These are phyloP conservation scores for Pseudorectes ferrugineus DNA, from an alignment of 2,113 vertebrate genomes.

Conservation along the genomic window DNA sequence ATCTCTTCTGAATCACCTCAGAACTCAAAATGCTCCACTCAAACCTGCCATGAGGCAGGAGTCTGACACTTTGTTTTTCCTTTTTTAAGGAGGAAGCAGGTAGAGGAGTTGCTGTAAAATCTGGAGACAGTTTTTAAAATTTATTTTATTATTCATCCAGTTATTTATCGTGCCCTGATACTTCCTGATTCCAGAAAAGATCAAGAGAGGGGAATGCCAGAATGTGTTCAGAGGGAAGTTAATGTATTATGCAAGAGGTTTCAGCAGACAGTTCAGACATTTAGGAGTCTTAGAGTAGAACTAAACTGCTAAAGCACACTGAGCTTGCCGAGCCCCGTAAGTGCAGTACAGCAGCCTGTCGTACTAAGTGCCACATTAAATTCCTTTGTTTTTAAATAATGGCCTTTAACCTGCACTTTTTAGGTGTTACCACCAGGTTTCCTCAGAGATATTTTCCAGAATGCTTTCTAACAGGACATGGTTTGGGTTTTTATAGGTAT, in stretches of 20 bases:
- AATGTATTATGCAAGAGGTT: background rate
- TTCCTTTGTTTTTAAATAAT: background rate
- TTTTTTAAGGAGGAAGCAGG: background rate
- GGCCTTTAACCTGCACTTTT: background rate
- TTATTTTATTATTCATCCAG: background rate
- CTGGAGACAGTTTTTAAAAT: background rate
- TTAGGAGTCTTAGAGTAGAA: background rate
- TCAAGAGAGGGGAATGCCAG: background rate
- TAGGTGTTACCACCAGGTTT: background rate
- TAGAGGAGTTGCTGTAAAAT: background rate
- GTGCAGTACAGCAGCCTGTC: background rate
- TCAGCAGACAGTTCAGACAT: background rate
- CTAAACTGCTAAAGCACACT: background rate
- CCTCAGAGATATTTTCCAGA: background rate
- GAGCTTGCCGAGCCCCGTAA: background rate
- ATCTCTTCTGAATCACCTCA: background rate
- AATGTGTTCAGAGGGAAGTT: background rate
- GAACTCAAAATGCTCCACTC: background rate
- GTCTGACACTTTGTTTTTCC: accelerated
- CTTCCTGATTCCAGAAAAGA: background rate
- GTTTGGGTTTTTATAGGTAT: background rate
- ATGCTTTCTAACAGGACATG: too few relatives aligned
- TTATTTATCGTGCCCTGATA: background rate
- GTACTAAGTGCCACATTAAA: background rate
- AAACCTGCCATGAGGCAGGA: background rate